These are phyloP conservation scores for Gryllus bimaculatus DNA, from an alignment of 1,140 invertebrate species.

Conservation along the genomic window DNA sequence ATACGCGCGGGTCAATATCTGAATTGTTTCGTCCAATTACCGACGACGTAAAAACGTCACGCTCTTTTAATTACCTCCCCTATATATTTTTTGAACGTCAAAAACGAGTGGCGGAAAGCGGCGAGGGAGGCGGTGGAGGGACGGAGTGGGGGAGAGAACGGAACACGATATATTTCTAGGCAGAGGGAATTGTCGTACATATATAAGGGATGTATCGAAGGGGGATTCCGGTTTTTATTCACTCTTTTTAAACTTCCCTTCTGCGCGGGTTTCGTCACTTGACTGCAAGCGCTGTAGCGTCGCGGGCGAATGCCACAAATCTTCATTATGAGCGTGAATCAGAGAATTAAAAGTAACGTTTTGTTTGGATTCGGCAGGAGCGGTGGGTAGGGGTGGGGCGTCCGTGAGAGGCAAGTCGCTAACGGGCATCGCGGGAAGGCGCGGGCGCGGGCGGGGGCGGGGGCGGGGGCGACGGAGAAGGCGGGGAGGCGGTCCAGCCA, in stretches of 20 bases:
- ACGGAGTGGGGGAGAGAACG: neutral
- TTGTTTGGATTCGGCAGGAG: neutral
- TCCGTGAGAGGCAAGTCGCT: no score
- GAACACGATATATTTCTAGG: neutral
- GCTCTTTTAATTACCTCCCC: neutral
- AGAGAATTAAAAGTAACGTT: conserved; percentile 14
- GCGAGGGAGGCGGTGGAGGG: neutral
- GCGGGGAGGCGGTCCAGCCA: neutral
- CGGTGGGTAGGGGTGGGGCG: neutral
- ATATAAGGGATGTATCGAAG: neutral
- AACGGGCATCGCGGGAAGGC: no score
- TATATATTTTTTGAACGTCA: neutral
- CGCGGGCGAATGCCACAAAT: conserved; percentile 7
- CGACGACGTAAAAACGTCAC: conserved; percentile 3
- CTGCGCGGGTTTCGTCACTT: neutral
- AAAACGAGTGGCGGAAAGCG: neutral
- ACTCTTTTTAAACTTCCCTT: no score
- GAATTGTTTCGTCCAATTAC: conserved; percentile 2
- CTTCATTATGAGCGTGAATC: conserved; percentile 17
- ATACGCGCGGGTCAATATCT: neutral
- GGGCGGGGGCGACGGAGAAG: no score
- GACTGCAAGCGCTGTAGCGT: neutral
- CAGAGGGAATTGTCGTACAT: conserved; percentile 3
- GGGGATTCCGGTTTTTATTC: neutral
- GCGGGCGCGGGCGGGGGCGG: no score